A percentile compares a stretch with the other conserved stretches of the same genome.
Evolutionary conservation across 1,140 invertebrate genomes (phyloP).

Genomic region (Drosophila takahashii): DNA sequence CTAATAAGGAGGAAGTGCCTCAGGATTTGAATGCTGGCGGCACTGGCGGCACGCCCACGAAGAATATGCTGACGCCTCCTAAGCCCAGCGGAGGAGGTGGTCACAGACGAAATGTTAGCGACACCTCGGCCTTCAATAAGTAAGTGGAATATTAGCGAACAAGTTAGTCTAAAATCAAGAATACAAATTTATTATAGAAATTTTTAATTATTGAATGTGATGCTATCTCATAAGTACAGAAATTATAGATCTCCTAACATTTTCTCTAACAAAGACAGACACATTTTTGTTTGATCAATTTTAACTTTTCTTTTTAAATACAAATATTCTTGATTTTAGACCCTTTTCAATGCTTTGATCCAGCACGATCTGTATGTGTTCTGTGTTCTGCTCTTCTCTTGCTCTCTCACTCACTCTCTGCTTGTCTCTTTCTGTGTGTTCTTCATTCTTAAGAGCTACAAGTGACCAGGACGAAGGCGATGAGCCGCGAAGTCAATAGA

Average conservation of each 20-base stretch:
- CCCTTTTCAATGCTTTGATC: neutral
- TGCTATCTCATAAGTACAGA: neutral
- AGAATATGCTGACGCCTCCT: constrained; percentile 84
- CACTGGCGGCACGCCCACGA: constrained; percentile 75
- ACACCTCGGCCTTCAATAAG: constrained; percentile 94
- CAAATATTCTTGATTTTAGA: constrained; percentile 14
- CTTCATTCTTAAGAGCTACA: constrained; percentile 48
- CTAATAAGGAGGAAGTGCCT: constrained; percentile 28
- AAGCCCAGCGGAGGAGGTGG: constrained; percentile 73
- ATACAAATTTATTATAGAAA: neutral
- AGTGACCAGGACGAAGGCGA: constrained; percentile 54
- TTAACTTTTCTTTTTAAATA: neutral
- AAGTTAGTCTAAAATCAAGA: neutral
- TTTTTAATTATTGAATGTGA: neutral
- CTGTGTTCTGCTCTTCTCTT: constrained; percentile 65
- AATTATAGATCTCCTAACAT: neutral
- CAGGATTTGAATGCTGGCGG: constrained; percentile 31
- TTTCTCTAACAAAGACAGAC: too few species aligned
- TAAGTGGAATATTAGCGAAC: constrained; percentile 81
- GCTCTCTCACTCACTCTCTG: constrained; percentile 21
- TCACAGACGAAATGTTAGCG: constrained; percentile 93
- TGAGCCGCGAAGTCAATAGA: constrained; percentile 64
- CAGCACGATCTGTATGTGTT: constrained; percentile 42
- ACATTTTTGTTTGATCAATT: neutral
- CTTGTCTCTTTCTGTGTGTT: constrained; percentile 33